phyloP scores from a whole-genome alignment of 2,113 vertebrate species.

The Alethe diademata region DNA sequence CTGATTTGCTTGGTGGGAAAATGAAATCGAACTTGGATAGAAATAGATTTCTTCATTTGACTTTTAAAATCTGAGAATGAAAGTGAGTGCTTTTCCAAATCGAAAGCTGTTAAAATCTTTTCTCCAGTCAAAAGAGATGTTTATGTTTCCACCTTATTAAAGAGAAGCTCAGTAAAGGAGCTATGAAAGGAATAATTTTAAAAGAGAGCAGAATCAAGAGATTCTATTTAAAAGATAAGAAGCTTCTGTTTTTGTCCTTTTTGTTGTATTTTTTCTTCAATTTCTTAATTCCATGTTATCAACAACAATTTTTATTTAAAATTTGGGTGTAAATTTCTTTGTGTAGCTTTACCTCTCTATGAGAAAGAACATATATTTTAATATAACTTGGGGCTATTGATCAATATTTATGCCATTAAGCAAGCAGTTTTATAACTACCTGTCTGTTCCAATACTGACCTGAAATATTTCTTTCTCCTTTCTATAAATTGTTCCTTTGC shows the following conservation, averaged over 20 bases:
- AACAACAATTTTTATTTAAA: not conserved
- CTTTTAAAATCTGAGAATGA: not conserved
- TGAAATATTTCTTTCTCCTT: not conserved
- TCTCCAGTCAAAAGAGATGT: not conserved
- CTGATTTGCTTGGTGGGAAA: not conserved
- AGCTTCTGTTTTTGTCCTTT: not conserved
- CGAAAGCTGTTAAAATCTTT: not conserved
- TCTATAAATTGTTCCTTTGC: not conserved
- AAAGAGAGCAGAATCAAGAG: not conserved
- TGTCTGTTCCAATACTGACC: not conserved
- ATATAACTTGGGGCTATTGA: not conserved
- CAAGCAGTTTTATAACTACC: not conserved
- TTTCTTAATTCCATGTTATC: not conserved
- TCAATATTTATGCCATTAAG: conserved; percentile 11
- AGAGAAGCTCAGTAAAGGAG: not conserved
- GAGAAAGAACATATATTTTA: not conserved
- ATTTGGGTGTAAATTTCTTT: not conserved
- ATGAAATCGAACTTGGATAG: not conserved
- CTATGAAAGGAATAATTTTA: not conserved
- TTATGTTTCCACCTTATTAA: not conserved
- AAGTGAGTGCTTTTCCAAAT: not conserved
- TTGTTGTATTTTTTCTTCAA: not conserved
- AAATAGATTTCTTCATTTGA: not conserved
- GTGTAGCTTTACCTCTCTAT: not conserved
- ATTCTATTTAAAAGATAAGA: not conserved